phyloP scores from a whole-genome alignment of 2,797 vertebrate species.

The Anniella stebbinsi region DNA sequence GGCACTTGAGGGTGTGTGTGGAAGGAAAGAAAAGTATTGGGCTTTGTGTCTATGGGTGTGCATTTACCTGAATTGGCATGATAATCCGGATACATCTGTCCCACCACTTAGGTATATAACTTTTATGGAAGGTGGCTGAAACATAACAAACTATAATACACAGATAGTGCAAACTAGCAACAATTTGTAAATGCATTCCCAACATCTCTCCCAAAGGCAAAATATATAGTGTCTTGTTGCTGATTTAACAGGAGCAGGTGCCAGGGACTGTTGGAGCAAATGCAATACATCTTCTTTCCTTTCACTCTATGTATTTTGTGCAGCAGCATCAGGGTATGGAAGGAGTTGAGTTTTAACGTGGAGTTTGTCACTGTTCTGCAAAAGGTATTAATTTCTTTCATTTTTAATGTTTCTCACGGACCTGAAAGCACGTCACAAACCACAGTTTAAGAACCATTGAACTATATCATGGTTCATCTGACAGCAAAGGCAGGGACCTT shows the following conservation, averaged over 20 bases:
- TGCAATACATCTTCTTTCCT: not conserved
- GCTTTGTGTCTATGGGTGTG: not conserved
- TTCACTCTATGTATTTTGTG: not conserved
- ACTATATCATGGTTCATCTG: not conserved
- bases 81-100: not conserved
- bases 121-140: conserved; percentile 1
- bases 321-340: not conserved
- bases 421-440: not conserved
- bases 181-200: not conserved
- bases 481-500: not conserved
- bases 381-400: not conserved
- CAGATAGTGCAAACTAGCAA: not conserved
- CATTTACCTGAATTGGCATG: not conserved
- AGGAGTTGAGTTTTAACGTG: not conserved
- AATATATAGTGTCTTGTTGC: not conserved
- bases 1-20: not conserved
- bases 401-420: not conserved
- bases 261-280: not conserved
- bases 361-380: not conserved
- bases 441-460: not conserved
- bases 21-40: not conserved
- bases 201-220: not conserved
- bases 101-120: not conserved
- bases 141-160: not conserved
- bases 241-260: not conserved